Evolutionary conservation across 2,888 invertebrate species (phyloP).

Genomic region (Parochlus steinenii): DNA sequence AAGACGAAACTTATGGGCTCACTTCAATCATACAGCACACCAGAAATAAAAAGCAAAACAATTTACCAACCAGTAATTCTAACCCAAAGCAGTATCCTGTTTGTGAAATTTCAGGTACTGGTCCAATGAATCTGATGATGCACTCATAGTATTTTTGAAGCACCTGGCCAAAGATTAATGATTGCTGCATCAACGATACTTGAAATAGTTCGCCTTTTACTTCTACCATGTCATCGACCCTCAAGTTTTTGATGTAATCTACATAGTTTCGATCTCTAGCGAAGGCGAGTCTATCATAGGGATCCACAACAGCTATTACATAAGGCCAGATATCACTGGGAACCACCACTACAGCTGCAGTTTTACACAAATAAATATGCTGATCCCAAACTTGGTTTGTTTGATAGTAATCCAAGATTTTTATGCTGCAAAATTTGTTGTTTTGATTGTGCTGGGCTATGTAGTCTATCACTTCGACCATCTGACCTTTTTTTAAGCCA

Average conservation of each 20-base stretch:
- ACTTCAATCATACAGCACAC: too few species aligned
- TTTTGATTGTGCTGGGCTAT: too few species aligned
- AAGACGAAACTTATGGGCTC: too few species aligned
- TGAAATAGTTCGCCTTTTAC: conserved; percentile 22
- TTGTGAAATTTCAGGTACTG: conserved; percentile 34
- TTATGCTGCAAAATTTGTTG: background rate
- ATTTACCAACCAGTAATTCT: conserved; percentile 40
- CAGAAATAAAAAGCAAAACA: too few species aligned
- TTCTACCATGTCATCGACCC: conserved; percentile 24
- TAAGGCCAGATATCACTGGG: conserved; percentile 32
- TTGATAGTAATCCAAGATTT: conserved; percentile 6
- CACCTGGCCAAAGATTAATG: conserved; percentile 7
- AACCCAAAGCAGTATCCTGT: conserved; percentile 37
- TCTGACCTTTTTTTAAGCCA: too few species aligned
- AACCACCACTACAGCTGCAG: conserved; percentile 18
- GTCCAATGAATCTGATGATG: conserved; percentile 36
- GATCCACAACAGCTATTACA: conserved; percentile 33
- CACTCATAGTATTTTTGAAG: conserved; percentile 25
- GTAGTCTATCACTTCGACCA: background rate
- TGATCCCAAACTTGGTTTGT: conserved; percentile 11
- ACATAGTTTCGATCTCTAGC: conserved; percentile 31
- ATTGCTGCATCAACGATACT: background rate
- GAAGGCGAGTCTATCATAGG: conserved; percentile 34
- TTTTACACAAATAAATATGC: conserved; percentile 22
- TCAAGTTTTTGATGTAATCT: conserved; percentile 25